Base-by-base conservation (phyloP, 2,888 invertebrate genomes). In the Thera britannica region DNA sequence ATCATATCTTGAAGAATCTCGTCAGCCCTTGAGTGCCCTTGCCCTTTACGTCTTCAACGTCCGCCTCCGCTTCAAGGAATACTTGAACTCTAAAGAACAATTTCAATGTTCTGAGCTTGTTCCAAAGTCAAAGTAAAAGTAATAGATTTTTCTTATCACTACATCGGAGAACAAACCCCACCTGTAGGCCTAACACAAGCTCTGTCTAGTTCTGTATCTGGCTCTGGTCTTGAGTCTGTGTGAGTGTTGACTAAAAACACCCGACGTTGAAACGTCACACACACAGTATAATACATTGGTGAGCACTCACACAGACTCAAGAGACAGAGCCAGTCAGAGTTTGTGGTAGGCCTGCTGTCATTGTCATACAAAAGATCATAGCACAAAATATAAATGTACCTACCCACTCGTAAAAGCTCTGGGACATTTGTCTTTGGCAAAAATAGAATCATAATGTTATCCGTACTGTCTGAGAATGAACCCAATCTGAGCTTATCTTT, bases 1-100 rank as follows among this genome's bases (percentile, higher is more conserved):
- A 35, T 54, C 35, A 8, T 54, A 54, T 35, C 54, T 54, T 54
- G 11, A 54, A 58, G 58, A 34, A 34, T 46, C 58, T 58, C 11
- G 57, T 57, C 44, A 38, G 23, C 23, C 23, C 23, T 7, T 34
- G 46, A 46, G 34, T 58, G 12, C 58, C n/a, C 58, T 49, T 49
- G 48, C 11, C 48, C 51, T 49, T 58, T n/a, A 58, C 35, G 11
- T 46, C 54, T 54, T 54, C 54, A 54, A 6, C 35, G 9, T 9
- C 11, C 35, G 54, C 54, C 54, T 5, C 36, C 54, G 54, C 54
- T 7, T 23, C 34, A 51, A 51, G 51, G 2, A 51, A 7, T 51
- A 23, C 44, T 49, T 49, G 49, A 49, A 49, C 34, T 51, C 8
- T 2, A 23, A 51, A 23, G 7, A 3, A 8, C 51, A 3, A 34